phyloP scores from a whole-genome alignment of 2,888 invertebrate genomes.

The Drosophila seclusa region DNA sequence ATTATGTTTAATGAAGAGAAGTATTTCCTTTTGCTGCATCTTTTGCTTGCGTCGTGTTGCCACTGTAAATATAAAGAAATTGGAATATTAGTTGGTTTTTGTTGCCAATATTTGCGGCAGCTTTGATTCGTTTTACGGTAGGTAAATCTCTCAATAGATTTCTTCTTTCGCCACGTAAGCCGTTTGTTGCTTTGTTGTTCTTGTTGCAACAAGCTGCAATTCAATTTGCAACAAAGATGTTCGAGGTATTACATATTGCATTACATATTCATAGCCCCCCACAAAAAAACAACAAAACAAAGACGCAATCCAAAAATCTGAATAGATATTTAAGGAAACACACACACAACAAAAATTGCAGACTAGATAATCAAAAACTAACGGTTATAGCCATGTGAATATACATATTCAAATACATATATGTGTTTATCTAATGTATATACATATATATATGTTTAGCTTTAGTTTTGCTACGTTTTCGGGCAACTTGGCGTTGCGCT shows the following conservation, averaged over 20 bases:
- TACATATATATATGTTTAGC: conserved; percentile 8
- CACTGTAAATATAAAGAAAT: conserved; percentile 31
- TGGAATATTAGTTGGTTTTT: neutral
- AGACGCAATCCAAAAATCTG: conserved; percentile 27
- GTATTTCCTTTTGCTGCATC: neutral
- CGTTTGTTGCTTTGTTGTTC: conserved; percentile 20
- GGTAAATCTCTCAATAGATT: conserved; percentile 58
- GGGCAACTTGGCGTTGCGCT: conserved; percentile 69
- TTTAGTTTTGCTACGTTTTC: conserved; percentile 57
- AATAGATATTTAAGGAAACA: conserved; percentile 15
- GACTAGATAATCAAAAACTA: conserved; percentile 35
- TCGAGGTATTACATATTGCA: conserved; percentile 31
- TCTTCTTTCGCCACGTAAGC: conserved; percentile 67
- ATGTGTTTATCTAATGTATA: conserved; percentile 5
- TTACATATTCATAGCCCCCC: conserved; percentile 53
- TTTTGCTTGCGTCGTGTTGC: neutral
- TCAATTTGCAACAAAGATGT: conserved; percentile 72
- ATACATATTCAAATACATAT: conserved; percentile 18
- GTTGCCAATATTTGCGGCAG: neutral
- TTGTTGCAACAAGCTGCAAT: conserved; percentile 45
- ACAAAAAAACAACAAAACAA: conserved; percentile 19
- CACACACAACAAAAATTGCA: conserved; percentile 14
- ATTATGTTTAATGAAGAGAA: neutral
- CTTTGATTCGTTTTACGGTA: conserved; percentile 8
- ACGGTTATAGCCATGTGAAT: conserved; percentile 22